Base-by-base conservation (phyloP, 1,140 invertebrate species). In the Riptortus pedestris region DNA sequence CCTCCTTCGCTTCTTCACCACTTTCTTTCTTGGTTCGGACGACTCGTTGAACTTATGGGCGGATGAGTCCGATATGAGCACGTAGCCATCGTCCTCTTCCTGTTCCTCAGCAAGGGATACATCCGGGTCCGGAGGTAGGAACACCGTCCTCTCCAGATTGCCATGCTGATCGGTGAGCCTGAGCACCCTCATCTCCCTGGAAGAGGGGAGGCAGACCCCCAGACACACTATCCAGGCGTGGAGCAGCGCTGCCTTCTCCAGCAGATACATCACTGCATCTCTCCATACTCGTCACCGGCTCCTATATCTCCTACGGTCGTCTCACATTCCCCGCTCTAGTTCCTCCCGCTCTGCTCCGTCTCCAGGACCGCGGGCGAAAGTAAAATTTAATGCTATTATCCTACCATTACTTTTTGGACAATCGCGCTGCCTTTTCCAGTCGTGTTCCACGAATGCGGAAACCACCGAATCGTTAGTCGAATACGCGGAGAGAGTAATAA, bases 31-130 rank as follows among this genome's bases (percentile, higher is more conserved):
- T n/a, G 14, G n/a, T 4, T 22, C n/a, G 2, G 26, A 31, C 7
- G 60, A 16, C 28, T 20, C 33, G 29, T 60, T 60, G 28, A 18
- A 33, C 16, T 55, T 55, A 24, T 55, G 22, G 20, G 22, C 27
- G 1, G 60, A 48, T 4, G 33, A 28, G 20, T 62, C 45, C 20
- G 33, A 47, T 62, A 48, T 43, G n/a, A 62, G 60, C 2, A 55
- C 63, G 29, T 12, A 47, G 16, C 26, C 18, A 31, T 58, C 20
- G 33, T 48, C 18, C 0, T 65, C 26, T 11, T 28, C 29, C 14
- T 31, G n/a, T 12, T 27, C 12, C 5, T 59, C 3, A 9, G 22
- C 3, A 24, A 5, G 5, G 61, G 61, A 12, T 18, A 4, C 11
- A 3, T 11, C 24, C 3, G 26, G 12, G 38, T 31, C 51, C 27